Percentiles rank a stretch among this genome's conserved stretches.
phyloP scores from a whole-genome alignment of 2,797 vertebrate genomes.

The Rhinichthys osculus region DNA sequence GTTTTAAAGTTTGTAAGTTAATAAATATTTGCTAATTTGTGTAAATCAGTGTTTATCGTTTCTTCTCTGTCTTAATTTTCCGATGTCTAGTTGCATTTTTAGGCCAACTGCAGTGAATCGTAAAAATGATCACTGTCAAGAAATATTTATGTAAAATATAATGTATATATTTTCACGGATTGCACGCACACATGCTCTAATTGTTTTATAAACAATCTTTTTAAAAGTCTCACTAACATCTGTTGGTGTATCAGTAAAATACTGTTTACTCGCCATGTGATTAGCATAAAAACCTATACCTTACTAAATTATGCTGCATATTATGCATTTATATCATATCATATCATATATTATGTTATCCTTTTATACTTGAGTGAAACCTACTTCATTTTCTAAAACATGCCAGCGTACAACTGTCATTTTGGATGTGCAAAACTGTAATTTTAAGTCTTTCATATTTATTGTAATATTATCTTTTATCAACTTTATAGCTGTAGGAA shows the following conservation, averaged over 20 bases:
- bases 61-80: not conserved
- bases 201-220: not conserved
- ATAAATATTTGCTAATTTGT: not conserved
- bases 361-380: not conserved
- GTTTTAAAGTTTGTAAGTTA: conserved; percentile 26
- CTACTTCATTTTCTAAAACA: not conserved
- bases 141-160: not conserved
- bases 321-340: not conserved
- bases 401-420: not conserved
- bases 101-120: not conserved
- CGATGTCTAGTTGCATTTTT: not conserved
- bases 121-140: not conserved
- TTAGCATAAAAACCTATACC: not conserved
- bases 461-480: not conserved
- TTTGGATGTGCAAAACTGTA: not conserved
- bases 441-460: not conserved
- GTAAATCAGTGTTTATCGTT: not conserved
- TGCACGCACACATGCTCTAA: not conserved
- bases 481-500: not conserved
- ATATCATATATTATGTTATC: not conserved
- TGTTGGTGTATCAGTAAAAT: not conserved
- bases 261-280: not conserved
- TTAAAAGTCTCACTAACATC: not conserved
- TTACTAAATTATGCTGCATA: not conserved
- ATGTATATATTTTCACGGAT: not conserved